Evolutionary conservation across 2,113 vertebrate genomes (phyloP).

Genomic region (Nettapus auritus): DNA sequence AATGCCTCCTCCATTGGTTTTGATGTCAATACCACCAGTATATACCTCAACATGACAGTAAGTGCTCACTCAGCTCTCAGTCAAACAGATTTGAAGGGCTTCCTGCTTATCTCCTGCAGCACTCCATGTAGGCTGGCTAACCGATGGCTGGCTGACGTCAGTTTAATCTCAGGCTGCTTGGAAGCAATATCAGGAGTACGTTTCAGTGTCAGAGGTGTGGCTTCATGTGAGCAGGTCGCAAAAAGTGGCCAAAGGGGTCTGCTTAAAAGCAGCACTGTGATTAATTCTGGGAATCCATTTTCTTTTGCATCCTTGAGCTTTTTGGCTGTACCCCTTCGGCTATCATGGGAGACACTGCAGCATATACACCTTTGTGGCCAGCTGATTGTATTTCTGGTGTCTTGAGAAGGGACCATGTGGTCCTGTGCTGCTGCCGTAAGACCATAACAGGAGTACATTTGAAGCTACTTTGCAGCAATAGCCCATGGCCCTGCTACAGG

Average conservation of each 20-base stretch:
- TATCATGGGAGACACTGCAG: neutral
- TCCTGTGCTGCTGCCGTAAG: neutral
- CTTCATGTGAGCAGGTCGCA: fast-evolving
- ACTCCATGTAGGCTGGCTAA: neutral
- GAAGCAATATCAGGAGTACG: neutral
- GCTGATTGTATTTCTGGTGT: neutral
- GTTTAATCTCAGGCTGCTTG: neutral
- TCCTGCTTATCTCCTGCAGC: neutral
- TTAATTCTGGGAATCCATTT: neutral
- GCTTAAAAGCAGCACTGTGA: neutral
- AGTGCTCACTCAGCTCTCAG: neutral
- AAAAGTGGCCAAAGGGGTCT: neutral
- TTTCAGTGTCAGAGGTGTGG: neutral
- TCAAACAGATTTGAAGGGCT: neutral
- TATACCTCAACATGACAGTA: conserved; percentile 71
- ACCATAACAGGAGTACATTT: neutral
- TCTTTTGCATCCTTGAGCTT: neutral
- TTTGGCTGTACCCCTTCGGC: neutral
- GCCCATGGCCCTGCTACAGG: neutral
- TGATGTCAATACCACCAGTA: neutral
- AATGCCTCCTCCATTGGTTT: conserved; percentile 49
- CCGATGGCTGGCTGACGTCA: neutral
- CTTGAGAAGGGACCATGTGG: neutral
- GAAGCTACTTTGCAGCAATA: neutral
- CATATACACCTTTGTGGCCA: fast-evolving